Base-by-base conservation (phyloP, 1,140 invertebrate species). In the Drosophila lini region DNA sequence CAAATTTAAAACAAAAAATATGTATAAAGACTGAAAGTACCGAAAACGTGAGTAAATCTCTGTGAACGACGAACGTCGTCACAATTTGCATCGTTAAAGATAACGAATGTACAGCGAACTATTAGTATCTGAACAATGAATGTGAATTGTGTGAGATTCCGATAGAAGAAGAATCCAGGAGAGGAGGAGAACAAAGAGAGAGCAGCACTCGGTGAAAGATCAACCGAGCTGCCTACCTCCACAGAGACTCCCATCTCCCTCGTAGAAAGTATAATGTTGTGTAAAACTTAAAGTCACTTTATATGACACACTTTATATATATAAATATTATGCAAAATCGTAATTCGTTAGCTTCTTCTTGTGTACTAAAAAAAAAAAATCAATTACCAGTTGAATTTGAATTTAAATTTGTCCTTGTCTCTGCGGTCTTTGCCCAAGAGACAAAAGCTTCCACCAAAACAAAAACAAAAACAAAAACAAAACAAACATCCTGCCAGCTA, bases 371-470 rank as follows among this genome's bases (percentile, higher is more conserved):
- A 19, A 44, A 44, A 44, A 36, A 56, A 50, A 58, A 25, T 28
- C 45, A 65, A 68, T 55, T 38, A 25, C 34, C 34, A 58, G 70
- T 71, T 58, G 52, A 57, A 81, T 77, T 88, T 82, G 80, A 74
- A 60, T 77, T 88, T 73, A 80, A 74, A 60, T 70, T 78, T 78
- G 47, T 69, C 73, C 61, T 83, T 84, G 63, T 63, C 76, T 68
- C 79, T 75, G 31, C 28, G 44, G 44, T 25, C 22, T 15, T 8
- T 45, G 19, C 44, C 11, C 44, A 8, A 15, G 47, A 50, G 28
- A 52, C 48, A 52, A 34, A 16, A 52, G 40, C 63, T 78, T 48
- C 65, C 28, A 67, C n/a, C 25, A 38, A 55, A 55, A 45, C 38
- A 70, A 74, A 59, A 38, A 36, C 38, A 70, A 74, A 59, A 38